Evolutionary conservation across 1,140 invertebrate genomes (phyloP), one percentile per base, ranked within the genome.

Genomic region (Xylocopa sonorina): DNA sequence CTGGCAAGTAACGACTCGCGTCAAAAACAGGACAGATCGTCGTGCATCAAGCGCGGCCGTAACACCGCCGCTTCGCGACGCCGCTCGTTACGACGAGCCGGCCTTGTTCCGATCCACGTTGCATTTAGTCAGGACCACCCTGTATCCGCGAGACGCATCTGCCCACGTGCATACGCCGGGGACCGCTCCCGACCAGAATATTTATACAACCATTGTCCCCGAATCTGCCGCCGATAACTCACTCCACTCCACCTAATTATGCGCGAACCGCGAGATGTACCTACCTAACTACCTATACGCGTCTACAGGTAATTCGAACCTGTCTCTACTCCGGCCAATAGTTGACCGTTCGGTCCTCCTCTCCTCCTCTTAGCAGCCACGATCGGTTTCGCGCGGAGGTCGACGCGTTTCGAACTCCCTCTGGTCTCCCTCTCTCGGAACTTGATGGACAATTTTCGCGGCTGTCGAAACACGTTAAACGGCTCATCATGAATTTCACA

Each of bases 181-280:
- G 80, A 78, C 85, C 76, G 82, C 83, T 81, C 80, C 76, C 86
- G 80, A 51, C 62, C 34, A 57, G 77, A 72, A 89, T 91, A 92
- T 92, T 92, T 92, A 92, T 92, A 90, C 80, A 87, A 80, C 90
- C 87, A 92, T 92, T 92, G 91, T 92, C 84, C 86, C 85, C 85
- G 81, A 86, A 89, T 88, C 85, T 87, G 83, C 63, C 80, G 55
- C 81, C 88, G 79, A 91, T 91, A 91, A 91, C 90, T 91, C 89
- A 91, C 83, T 76, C n/a, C n/a, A n/a, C n/a, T n/a, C n/a, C n/a
- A n/a, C n/a, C 89, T 91, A 90, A 91, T 91, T 91, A 83, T 80
- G 68, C 81, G 69, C 38, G 64, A 34, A 51, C 53, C 38, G 29
- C 43, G 50, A 76, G 60, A 81, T 60, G 62, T 62, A 78, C 80